Evolutionary conservation across 2,113 vertebrate species (phyloP).

Genomic region (Oceanites oceanicus): DNA sequence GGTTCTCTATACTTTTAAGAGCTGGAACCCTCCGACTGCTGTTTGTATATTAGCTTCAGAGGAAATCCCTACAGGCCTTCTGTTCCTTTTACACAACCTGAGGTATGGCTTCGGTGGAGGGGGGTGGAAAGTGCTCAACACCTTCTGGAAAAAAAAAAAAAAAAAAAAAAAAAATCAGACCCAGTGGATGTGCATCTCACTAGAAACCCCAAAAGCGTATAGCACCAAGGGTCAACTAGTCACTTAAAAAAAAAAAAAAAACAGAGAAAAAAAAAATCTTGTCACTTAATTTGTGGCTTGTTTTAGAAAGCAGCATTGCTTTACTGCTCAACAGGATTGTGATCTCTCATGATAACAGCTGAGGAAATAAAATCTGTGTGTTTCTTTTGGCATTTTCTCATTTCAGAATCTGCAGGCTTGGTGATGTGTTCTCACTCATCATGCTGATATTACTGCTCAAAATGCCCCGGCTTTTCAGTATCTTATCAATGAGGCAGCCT

Average conservation of each 20-base stretch:
- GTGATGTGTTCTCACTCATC: conserved; percentile 17
- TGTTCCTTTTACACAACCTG: not conserved
- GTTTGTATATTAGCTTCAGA: not conserved
- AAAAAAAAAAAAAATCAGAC: not conserved
- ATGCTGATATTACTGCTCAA: not conserved
- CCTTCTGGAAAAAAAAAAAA: not conserved
- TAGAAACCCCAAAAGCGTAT: not conserved
- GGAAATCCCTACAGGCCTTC: conserved; percentile 31
- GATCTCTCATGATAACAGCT: conserved; percentile 31
- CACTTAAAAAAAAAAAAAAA: not conserved
- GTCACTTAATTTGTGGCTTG: not conserved
- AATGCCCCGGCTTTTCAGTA: not conserved
- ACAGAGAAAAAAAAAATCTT: fast-evolving
- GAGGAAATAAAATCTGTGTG: conserved; percentile 34
- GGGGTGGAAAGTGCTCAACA: not conserved
- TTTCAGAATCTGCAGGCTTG: conserved; percentile 24
- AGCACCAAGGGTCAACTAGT: not conserved
- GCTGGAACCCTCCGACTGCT: not conserved
- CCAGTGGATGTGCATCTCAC: not conserved
- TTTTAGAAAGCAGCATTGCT: not conserved
- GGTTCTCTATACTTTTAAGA: conserved; percentile 14
- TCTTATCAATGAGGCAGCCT: not conserved
- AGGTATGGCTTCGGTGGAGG: not conserved
- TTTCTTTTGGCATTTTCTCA: conserved; percentile 44
- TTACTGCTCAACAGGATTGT: not conserved